phyloP scores from a whole-genome alignment of 2,797 vertebrate species.

The Kryptopterus vitreolus region DNA sequence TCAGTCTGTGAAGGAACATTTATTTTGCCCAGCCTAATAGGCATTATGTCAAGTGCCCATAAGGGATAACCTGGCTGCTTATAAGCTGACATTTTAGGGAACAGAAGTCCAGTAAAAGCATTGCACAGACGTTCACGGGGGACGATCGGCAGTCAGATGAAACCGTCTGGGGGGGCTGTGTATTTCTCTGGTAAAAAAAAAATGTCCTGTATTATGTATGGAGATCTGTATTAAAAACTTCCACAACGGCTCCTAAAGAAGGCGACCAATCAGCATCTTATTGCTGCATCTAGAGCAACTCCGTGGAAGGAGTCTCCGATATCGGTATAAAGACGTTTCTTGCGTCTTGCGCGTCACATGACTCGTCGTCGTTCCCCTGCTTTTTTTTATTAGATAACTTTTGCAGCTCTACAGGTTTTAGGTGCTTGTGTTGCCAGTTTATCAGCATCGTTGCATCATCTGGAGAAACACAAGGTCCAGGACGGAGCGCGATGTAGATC shows the following conservation, averaged over 20 bases:
- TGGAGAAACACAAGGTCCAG: slow-evolving; percentile 30
- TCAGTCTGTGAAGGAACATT: background rate
- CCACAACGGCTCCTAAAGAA: background rate
- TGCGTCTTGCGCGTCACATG: too few relatives aligned
- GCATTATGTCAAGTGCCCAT: background rate
- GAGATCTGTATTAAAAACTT: too few relatives aligned
- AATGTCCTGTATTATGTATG: too few relatives aligned
- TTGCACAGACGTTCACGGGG: too few relatives aligned
- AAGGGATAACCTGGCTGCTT: background rate
- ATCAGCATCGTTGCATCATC: slow-evolving; percentile 54
- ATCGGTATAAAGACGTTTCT: background rate
- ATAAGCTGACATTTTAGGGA: background rate
- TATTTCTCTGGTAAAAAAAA: too few relatives aligned
- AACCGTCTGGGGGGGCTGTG: too few relatives aligned
- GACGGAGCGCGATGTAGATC: slow-evolving; percentile 5
- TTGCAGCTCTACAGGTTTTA: background rate
- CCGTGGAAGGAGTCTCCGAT: background rate
- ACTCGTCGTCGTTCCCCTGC: too few relatives aligned
- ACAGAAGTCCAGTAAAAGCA: background rate
- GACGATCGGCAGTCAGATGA: background rate
- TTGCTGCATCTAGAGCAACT: background rate
- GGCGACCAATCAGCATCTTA: background rate
- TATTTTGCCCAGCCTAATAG: background rate
- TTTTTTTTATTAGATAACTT: background rate
- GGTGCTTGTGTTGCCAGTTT: slow-evolving; percentile 31